Base-by-base conservation (phyloP, 2,113 vertebrate genomes). In the Solenodon paradoxus region DNA sequence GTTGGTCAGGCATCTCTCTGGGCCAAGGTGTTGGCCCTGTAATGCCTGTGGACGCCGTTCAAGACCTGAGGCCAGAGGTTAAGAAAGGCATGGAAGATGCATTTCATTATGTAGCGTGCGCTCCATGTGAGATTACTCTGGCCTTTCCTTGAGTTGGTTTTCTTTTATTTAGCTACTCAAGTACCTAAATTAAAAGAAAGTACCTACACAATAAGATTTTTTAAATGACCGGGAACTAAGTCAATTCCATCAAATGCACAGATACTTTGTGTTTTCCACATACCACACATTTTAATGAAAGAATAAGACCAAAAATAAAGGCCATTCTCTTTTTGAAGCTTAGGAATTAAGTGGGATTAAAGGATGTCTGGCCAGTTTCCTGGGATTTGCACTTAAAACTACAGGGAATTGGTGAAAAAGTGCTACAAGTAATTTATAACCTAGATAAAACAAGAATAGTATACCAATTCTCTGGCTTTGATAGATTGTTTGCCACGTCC, bases 321-420 rank as follows among this genome's bases (percentile, higher is more conserved):
- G 38, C 22, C 30, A 35, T n/a, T 66, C 6, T 74, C 24, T 90
- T 90, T 82, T 17, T 93, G 61, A 77, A 71, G 8, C 45, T 89
- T 77, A 53, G n/a, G 35, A 49, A 83, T 82, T 79, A 59, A 78
- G 40, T 32, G 53, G 49, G 49, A 82, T 42, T 89, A 80, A 81
- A 91, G 28, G 40, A 49, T 77, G 24, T 35, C 59, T 92, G 26
- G 49, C 17, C 20, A 64, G n/a, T 90, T 64, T 93, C 72, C 26
- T 38, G 22, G 51, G n/a, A 85, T 92, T 79, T 94, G 57, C 5
- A 83, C 30, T 92, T 84, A 53, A 59, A 90, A 88, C n/a, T 47
- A n/a, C 5, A 90, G 75, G 35, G 78, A 79, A 20, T 68, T 77
- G 78, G 68, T 59, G 10, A 59, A 83, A 95, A 64, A 40, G 9